Conservation (phyloP, 2,888 invertebrate genomes). For the Luffia ferchaultella region DNA sequence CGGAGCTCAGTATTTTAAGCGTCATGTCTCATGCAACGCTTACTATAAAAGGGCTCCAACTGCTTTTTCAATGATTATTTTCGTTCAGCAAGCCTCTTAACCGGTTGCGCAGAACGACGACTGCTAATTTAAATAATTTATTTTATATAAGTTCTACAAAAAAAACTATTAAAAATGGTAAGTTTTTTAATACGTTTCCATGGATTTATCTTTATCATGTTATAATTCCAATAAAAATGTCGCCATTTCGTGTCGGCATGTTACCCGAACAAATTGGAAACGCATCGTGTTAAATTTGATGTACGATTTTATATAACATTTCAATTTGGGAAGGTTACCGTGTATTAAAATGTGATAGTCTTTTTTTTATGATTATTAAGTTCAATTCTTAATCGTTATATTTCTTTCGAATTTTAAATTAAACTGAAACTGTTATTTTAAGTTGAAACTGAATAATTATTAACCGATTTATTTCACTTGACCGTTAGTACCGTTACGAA, state of each 20-base stretch:
- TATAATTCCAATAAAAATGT: slow-evolving; percentile 6
- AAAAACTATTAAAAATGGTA: slow-evolving; percentile 59
- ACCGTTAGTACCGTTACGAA: slow-evolving; percentile 17
- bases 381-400: slow-evolving; percentile 3
- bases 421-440: too few species aligned
- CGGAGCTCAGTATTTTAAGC: slow-evolving; percentile 36
- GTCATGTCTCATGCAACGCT: slow-evolving; percentile 54
- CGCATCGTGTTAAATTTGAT: slow-evolving; percentile 15
- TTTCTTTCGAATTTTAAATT: too few species aligned
- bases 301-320: too few species aligned
- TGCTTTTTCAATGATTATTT: slow-evolving; percentile 54
- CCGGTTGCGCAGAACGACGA: slow-evolving; percentile 70
- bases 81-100: slow-evolving; percentile 76
- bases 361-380: neutral
- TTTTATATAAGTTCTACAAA: slow-evolving; percentile 45
- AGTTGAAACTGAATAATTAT: too few species aligned
- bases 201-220: slow-evolving; percentile 15
- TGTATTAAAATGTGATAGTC: slow-evolving; percentile 1
- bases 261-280: slow-evolving; percentile 20
- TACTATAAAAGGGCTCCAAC: slow-evolving; percentile 65
- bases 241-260: slow-evolving; percentile 47
- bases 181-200: slow-evolving; percentile 26
- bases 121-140: slow-evolving; percentile 51
- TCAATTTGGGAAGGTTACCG: neutral
- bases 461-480: too few species aligned